Evolutionary conservation across 2,888 invertebrate species (phyloP), one percentile per base, ranked within the genome.

Genomic region (Neria commutata): DNA sequence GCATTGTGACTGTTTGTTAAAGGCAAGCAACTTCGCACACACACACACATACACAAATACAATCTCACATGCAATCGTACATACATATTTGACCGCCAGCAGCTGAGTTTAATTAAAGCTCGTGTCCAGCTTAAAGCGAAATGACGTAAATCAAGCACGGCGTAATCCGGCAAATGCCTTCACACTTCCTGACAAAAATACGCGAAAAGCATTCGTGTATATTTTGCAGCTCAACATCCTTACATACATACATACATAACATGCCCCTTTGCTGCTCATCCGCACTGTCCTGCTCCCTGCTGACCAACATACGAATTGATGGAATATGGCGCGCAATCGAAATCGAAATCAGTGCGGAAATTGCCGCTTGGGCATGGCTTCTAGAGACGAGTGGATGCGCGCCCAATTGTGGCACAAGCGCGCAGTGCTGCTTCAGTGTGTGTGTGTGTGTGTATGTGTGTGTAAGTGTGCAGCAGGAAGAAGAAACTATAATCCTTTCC

Each of bases 261-360:
- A n/a, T n/a, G n/a, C 29, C 29, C 29, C 6, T 29, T 37, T 37
- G 14, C 37, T 42, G 21, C 42, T 17, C 42, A 5, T 11, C 17
- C 8, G 16, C 37, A 37, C 29, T 29, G 29, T 29, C 6, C 6
- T 11, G 29, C 29, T 6, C 29, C 29, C 29, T 11, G 11, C 29
- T 11, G 6, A 8, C 11, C 29, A 11, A 11, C 29, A 8, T 29
- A 11, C 6, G 29, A 29, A 29, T 8, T 29, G 29, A 29, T 29
- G 6, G 29, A 11, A 29, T 29, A 29, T 11, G 11, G n/a, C n/a
- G n/a, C n/a, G n/a, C n/a, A 29, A 29, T 29, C 11, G 29, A 29
- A 29, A 29, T 54, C 54, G 40, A 52, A 40, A 52, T 47, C 40
- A 48, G 49, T 25, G 37, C 37, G 16, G 29, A 42, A 23, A 21